Percentiles rank a stretch among this genome's conserved stretches.
Evolutionary conservation across 2,113 vertebrate genomes (phyloP).

Genomic region (Bubo blakistoni): DNA sequence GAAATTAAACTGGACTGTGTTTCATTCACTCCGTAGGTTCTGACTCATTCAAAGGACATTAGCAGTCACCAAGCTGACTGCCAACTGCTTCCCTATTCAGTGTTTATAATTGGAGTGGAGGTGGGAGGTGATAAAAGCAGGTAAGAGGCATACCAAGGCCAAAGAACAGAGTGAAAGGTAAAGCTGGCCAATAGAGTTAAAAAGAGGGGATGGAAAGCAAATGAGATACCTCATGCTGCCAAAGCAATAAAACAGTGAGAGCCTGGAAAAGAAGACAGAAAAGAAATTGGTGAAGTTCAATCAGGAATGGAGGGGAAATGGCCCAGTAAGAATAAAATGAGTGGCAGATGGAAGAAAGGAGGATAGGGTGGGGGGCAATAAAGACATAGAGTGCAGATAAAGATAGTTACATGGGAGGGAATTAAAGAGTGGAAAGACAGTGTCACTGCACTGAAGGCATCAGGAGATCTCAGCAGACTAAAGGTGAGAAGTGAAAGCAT

Average conservation of each 20-base stretch:
- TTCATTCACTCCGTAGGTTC: not conserved
- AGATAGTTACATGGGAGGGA: not conserved
- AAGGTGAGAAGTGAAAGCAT: not conserved
- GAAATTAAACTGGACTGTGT: not conserved
- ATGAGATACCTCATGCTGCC: constrained; percentile 12
- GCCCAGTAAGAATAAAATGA: constrained; percentile 1
- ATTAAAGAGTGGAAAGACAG: not conserved
- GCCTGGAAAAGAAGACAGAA: not conserved
- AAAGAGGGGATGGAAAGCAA: not conserved
- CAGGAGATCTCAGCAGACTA: not conserved
- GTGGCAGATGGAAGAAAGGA: not conserved
- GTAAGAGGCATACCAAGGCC: not conserved
- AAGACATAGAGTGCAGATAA: not conserved
- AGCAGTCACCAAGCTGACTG: not conserved
- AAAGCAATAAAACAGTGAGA: constrained; percentile 21
- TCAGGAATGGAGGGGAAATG: not conserved
- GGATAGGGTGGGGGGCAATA: not conserved
- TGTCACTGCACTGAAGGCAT: not conserved
- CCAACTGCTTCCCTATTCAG: not conserved
- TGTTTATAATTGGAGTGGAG: not conserved
- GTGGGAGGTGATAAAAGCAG: constrained; percentile 9
- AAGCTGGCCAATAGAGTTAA: not conserved
- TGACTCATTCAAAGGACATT: constrained; percentile 23
- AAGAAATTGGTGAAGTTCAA: constrained; percentile 1
- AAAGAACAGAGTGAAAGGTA: constrained; percentile 3